Conservation (phyloP, 2,888 invertebrate species). For the Conops quadrifasciatus region DNA sequence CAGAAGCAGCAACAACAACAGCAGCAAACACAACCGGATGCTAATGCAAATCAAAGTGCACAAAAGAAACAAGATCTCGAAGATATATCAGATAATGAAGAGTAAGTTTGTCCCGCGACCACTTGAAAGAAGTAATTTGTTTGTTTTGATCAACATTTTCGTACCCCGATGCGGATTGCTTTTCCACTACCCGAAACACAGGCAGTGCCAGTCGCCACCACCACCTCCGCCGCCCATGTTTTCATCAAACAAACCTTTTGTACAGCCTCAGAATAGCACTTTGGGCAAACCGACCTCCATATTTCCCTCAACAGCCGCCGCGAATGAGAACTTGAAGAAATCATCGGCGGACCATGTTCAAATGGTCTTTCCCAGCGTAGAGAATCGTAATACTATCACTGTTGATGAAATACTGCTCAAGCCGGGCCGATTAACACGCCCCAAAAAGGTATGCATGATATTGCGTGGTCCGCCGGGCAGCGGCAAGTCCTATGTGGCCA, state of each 20-base stretch:
- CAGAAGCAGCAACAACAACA: slow-evolving; percentile 21
- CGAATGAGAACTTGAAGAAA: slow-evolving; percentile 49
- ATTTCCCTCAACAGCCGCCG: slow-evolving; percentile 55
- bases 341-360: slow-evolving; percentile 48
- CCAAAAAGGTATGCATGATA: slow-evolving; percentile 82
- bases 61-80: slow-evolving; percentile 53
- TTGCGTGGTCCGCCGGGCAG: slow-evolving; percentile 93
- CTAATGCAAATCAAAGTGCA: not conserved
- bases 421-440: slow-evolving; percentile 83
- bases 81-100: slow-evolving; percentile 60
- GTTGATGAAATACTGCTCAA: slow-evolving; percentile 85
- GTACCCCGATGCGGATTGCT: not conserved
- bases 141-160: not conserved
- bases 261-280: slow-evolving; percentile 3
- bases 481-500: slow-evolving; percentile 91
- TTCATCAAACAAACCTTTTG: slow-evolving; percentile 34
- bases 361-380: slow-evolving; percentile 54
- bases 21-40: slow-evolving; percentile 13
- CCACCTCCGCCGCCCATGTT: slow-evolving; percentile 46
- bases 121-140: not conserved
- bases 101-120: slow-evolving; percentile 52
- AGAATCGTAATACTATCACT: slow-evolving; percentile 68
- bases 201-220: slow-evolving; percentile 35
- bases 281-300: slow-evolving; percentile 39
- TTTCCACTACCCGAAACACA: not conserved